These are phyloP conservation scores for Biston stratarius DNA, from an alignment of 2,888 invertebrate species.

Conservation along the genomic window DNA sequence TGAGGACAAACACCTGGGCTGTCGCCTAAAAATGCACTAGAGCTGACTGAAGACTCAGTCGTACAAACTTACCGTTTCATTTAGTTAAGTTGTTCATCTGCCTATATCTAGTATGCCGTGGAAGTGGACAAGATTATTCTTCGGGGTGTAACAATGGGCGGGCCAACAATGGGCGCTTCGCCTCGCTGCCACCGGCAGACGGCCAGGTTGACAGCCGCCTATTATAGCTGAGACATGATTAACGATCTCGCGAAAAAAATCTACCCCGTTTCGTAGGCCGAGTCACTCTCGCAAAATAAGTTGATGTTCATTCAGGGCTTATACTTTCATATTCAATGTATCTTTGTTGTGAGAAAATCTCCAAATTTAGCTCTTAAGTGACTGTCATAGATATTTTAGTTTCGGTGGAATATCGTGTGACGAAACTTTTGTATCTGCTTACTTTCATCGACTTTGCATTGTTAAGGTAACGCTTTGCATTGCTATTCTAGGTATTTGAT, in stretches of 20 bases:
- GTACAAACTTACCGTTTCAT: no score
- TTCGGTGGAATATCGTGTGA: not conserved
- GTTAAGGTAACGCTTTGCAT: no score
- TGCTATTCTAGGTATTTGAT: no score
- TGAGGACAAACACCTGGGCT: no score
- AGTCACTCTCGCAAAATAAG: constrained; percentile 29
- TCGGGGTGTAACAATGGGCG: constrained; percentile 48
- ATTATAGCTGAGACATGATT: constrained; percentile 59
- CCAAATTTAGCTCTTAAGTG: not conserved
- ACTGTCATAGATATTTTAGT: not conserved
- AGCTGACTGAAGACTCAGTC: no score
- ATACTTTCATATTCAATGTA: constrained; percentile 2
- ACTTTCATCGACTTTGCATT: no score
- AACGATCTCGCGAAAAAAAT: constrained; percentile 54
- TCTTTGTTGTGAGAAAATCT: constrained; percentile 1
- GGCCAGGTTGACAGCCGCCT: constrained; percentile 58
- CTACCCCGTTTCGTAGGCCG: constrained; percentile 32
- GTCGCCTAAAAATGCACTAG: no score
- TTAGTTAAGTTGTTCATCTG: not conserved
- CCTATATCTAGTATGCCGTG: not conserved
- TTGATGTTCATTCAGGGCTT: constrained; percentile 7
- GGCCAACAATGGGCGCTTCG: constrained; percentile 19
- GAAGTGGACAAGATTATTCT: constrained; percentile 47
- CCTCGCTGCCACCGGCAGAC: constrained; percentile 46
- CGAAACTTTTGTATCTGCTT: not conserved